Evolutionary conservation across 2,797 vertebrate species (phyloP), one percentile per base, ranked within the genome.

Genomic region (Muraenolepis orangiensis): DNA sequence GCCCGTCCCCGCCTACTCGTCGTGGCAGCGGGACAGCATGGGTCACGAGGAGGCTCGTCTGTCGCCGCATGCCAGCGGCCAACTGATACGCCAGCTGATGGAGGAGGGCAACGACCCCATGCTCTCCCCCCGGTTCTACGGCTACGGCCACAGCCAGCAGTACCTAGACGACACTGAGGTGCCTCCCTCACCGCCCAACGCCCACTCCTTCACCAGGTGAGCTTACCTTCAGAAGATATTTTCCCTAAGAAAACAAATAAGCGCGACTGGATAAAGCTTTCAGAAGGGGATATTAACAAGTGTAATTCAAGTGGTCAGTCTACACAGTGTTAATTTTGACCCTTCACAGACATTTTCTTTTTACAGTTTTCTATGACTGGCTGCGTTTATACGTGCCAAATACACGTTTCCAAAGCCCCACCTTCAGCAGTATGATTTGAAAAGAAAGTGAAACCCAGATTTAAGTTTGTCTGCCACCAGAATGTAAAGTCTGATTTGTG

Each of bases 81-180:
- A 93, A 67, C 93, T 97, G 69, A 98, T 99, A 76, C 95, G 93
- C 7, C 97, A 98, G 82, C 94, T 99, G 4, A 81, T 98, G 80
- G 97, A 98, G 71, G 97, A 96, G 72, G 96, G 96, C 89, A 96
- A 95, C 0, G 96, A 98, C 88, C 98, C 98, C 4, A 95, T 98
- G 97, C 89, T 96, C 76, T 99, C 98, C 0, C 98, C 98, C 18
- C 97, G 98, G 16, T 99, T 97, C 91, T 96, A 98, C 2, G 94
- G 94, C 73, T 98, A 96, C 0, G 95, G 96, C 69, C 96, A 98
- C 61, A 93, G 95, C 78, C 94, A 96, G 26, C 97, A 98, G 87
- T 98, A 98, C 86, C 93, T 98, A 87, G 96, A 98, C 12, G 98
- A 99, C 88, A 95, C 98, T 0, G 98, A 99, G 90, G 97, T 98